Base-by-base conservation (phyloP, 2,113 vertebrate species). In the Entomyzon cyanotis region DNA sequence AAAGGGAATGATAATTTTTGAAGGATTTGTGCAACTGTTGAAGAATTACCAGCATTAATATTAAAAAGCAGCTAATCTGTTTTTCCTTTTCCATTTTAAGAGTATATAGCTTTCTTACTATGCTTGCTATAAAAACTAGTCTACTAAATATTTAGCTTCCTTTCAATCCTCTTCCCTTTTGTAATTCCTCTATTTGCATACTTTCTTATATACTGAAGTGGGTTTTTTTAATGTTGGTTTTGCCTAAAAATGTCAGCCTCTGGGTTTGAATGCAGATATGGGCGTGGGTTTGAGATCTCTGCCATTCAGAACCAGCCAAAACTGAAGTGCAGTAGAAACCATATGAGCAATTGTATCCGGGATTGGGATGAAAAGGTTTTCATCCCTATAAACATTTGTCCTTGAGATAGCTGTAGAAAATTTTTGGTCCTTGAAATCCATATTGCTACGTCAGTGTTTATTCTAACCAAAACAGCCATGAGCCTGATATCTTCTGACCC, bases 1-100 rank as follows among this genome's bases (percentile, higher is more conserved):
- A 89, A 87, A 95, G 56, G 30, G 83, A 93, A 89, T 84, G 73
- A 89, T 89, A 89, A 94, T 96, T 96, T 96, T 86, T 95, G 89
- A 93, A 92, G 80, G 86, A 90, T 96, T 92, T 95, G 76, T 92
- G 76, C 76, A 92, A 96, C 79, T 92, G 58, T 78, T 93, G 65
- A 96, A 92, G 85, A 92, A 78, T 92, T 87, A 84, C n/a, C 37
- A 75, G 56, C 35, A 68, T 96, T 95, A 95, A 94, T 90, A 91
- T 87, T 96, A 93, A 93, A 94, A 91, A 89, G 67, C 39, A 84
- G 77, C 75, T 93, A 75, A 93, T 95, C 93, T 55, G 23, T 30
- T 94, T 95, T 95, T 64, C 33, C 35, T 44, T 42, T 67, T 96
- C 49, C 24, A 2, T 85, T 94, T 87, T 73, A 88, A 87, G 67